Percentiles rank a stretch among this genome's conserved stretches.
These are phyloP conservation scores for Pollenia amentaria DNA, from an alignment of 2,888 invertebrate species.

Conservation along the genomic window DNA sequence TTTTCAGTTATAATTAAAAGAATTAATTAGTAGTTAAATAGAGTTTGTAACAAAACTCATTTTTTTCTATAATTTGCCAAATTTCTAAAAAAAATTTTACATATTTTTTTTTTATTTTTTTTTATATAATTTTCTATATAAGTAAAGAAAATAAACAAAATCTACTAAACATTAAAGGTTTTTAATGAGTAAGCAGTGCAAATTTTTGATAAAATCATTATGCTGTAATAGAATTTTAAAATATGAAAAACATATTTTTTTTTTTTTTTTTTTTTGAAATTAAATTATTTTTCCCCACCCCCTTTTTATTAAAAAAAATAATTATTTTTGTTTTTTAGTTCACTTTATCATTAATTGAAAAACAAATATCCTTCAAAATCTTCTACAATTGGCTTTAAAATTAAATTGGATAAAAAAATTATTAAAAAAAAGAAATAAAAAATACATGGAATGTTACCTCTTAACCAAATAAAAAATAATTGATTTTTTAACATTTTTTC, in stretches of 20 bases:
- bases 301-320: neutral
- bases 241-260: neutral
- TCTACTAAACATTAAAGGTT: constrained; percentile 56
- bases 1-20: constrained; percentile 59
- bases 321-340: constrained; percentile 46
- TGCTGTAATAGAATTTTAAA: constrained; percentile 45
- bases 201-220: constrained; percentile 79
- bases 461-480: constrained; percentile 67
- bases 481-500: constrained; percentile 74
- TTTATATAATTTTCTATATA: constrained; percentile 36
- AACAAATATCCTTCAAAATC: constrained; percentile 18
- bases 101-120: constrained; percentile 21
- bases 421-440: constrained; percentile 1
- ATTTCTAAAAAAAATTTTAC: constrained; percentile 45
- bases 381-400: constrained; percentile 42
- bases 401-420: constrained; percentile 18
- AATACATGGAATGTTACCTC: constrained; percentile 64
- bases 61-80: constrained; percentile 56
- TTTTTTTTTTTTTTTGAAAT: constrained; percentile 25
- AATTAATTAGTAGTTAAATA: constrained; percentile 44
- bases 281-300: constrained; percentile 7
- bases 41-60: constrained; percentile 29
- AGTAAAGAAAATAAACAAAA: constrained; percentile 1
- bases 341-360: constrained; percentile 26
- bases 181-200: constrained; percentile 81